Evolutionary conservation across 2,113 vertebrate genomes (phyloP).

Genomic region (Brachypodius melanocephalos): DNA sequence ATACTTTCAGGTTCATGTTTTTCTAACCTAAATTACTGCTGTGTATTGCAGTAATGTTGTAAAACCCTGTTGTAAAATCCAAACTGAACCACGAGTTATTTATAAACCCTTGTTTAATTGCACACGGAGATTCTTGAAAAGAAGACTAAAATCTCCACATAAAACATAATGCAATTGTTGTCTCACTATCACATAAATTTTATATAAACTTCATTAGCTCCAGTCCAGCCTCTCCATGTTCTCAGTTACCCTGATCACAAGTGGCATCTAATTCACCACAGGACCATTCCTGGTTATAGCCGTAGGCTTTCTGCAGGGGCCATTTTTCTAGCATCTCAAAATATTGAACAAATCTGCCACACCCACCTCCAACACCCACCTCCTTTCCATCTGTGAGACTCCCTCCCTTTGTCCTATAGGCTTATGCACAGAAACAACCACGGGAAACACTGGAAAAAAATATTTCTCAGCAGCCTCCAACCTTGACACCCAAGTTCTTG

Average conservation of each 20-base stretch:
- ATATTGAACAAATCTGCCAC: not conserved
- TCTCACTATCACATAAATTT: not conserved
- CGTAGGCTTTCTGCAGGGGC: not conserved
- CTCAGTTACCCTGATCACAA: not conserved
- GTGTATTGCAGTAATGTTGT: not conserved
- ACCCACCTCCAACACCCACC: not conserved
- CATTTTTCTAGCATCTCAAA: not conserved
- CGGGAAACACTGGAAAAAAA: not conserved
- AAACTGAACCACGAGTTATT: not conserved
- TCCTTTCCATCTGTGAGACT: not conserved
- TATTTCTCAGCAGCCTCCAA: not conserved
- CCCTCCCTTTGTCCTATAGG: not conserved
- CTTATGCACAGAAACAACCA: not conserved
- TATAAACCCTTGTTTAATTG: not conserved
- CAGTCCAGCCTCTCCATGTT: rapidly evolving
- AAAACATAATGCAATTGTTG: not conserved
- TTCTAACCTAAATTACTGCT: not conserved
- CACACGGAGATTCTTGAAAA: not conserved
- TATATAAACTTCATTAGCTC: not conserved
- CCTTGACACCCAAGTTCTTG: not conserved
- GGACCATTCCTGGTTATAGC: not conserved
- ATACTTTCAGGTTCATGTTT: not conserved
- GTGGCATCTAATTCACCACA: too few relatives aligned
- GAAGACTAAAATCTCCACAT: not conserved
- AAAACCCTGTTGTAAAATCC: not conserved